Percentiles rank a stretch among this genome's conserved stretches.
These are phyloP conservation scores for Tiliacea aurago DNA, from an alignment of 2,888 invertebrate genomes.

Conservation along the genomic window DNA sequence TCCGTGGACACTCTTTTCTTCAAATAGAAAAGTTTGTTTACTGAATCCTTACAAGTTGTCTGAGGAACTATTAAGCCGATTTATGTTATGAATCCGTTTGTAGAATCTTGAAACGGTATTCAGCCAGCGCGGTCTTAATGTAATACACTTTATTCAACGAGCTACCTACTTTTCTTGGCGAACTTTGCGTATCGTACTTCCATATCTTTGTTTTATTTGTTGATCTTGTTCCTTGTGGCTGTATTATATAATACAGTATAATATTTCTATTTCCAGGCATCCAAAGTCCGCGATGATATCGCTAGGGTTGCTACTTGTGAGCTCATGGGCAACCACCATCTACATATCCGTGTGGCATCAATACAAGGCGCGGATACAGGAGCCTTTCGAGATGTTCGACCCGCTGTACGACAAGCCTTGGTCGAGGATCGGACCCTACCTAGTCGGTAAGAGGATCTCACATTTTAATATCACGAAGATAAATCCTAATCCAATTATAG, in stretches of 20 bases:
- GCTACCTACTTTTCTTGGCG: conserved; percentile 27
- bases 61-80: conserved; percentile 55
- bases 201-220: conserved; percentile 41
- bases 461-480: conserved; percentile 16
- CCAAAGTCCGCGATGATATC: conserved; percentile 91
- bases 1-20: conserved; percentile 10
- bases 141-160: conserved; percentile 46
- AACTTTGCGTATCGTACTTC: conserved; percentile 48
- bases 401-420: conserved; percentile 96
- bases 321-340: conserved; percentile 94
- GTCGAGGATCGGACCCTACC: conserved; percentile 95
- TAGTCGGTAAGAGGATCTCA: conserved; percentile 91
- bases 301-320: conserved; percentile 91
- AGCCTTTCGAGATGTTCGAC: conserved; percentile 96
- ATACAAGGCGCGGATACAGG: conserved; percentile 94
- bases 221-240: conserved; percentile 24
- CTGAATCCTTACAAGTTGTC: conserved; percentile 48
- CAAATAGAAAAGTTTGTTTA: conserved; percentile 55
- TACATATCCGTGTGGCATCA: conserved; percentile 94
- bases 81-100: conserved; percentile 58
- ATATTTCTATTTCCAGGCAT: conserved; percentile 83
- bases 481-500: conserved; percentile 23
- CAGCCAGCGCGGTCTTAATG: conserved; percentile 21
- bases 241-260: conserved; percentile 2
- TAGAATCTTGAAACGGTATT: conserved; percentile 41